phyloP scores from a whole-genome alignment of 2,113 vertebrate genomes.

The Sebastes schlegelii region DNA sequence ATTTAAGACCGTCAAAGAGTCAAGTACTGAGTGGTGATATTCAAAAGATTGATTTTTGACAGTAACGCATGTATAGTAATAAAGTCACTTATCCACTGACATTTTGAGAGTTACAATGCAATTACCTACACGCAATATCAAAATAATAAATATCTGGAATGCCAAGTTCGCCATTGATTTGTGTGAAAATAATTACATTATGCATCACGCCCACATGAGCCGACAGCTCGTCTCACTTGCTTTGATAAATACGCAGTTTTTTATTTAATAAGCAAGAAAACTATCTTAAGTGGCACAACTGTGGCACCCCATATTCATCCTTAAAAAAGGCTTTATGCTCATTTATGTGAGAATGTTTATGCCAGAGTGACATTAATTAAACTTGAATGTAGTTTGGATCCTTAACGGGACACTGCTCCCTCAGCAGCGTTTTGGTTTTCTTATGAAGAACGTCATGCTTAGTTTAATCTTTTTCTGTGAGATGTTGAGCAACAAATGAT shows the following conservation, averaged over 20 bases:
- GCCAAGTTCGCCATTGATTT: neutral
- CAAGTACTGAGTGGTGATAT: neutral
- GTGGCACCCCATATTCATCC: neutral
- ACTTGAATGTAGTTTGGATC: constrained; percentile 6
- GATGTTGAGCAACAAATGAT: neutral
- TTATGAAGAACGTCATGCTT: neutral
- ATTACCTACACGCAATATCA: neutral
- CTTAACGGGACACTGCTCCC: neutral
- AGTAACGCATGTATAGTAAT: neutral
- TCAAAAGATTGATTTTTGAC: neutral
- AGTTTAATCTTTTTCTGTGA: neutral
- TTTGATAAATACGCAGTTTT: constrained; percentile 12
- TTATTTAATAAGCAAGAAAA: neutral
- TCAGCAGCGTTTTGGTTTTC: neutral
- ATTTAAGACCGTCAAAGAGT: neutral
- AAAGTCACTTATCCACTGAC: neutral
- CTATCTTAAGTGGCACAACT: neutral
- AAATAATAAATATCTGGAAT: neutral
- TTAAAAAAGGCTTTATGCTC: neutral
- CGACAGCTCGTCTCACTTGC: neutral
- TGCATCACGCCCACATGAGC: neutral
- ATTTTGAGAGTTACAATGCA: neutral
- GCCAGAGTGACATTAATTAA: constrained; percentile 19
- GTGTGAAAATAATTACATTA: neutral
- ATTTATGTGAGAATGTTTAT: neutral